Conservation (phyloP, 1,140 invertebrate species). For the Leptinotarsa lineolata region DNA sequence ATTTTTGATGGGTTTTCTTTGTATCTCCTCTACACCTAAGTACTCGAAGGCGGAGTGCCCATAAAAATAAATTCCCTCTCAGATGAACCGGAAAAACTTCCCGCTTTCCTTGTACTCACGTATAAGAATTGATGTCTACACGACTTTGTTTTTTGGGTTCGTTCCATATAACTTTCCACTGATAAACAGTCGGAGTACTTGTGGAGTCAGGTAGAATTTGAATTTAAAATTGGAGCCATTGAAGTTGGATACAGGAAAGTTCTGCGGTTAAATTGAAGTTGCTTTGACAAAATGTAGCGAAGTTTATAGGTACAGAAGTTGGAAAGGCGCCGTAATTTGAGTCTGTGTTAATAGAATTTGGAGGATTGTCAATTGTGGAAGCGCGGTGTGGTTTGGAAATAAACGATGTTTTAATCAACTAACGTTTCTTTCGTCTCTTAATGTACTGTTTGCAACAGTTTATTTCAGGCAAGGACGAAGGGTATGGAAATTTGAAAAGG, state of each 20-base stretch:
- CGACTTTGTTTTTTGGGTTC: slow-evolving; percentile 3
- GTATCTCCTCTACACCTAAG: not conserved
- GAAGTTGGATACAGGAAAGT: not conserved
- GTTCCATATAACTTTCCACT: not conserved
- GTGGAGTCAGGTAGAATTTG: slow-evolving; percentile 2
- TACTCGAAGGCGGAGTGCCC: not conserved
- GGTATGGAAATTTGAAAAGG: no score
- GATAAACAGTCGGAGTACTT: not conserved
- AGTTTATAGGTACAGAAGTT: slow-evolving; percentile 1
- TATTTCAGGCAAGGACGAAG: no score
- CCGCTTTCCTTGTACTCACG: not conserved
- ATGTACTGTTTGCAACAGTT: not conserved
- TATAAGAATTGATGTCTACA: slow-evolving; percentile 6
- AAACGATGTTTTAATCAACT: not conserved
- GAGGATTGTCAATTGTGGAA: not conserved
- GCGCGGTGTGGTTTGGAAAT: not conserved
- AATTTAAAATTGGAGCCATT: slow-evolving; percentile 1
- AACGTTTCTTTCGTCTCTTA: not conserved
- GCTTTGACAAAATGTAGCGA: slow-evolving; percentile 8
- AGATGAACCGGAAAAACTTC: slow-evolving; percentile 3
- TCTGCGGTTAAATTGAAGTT: slow-evolving; percentile 6
- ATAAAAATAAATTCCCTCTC: slow-evolving; percentile 6
- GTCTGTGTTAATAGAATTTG: not conserved
- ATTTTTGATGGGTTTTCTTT: not conserved
- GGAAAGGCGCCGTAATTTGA: not conserved